Conservation (phyloP, 37 sponge, comb jelly and placozoan species). For the Ephydatia muelleri region DNA sequence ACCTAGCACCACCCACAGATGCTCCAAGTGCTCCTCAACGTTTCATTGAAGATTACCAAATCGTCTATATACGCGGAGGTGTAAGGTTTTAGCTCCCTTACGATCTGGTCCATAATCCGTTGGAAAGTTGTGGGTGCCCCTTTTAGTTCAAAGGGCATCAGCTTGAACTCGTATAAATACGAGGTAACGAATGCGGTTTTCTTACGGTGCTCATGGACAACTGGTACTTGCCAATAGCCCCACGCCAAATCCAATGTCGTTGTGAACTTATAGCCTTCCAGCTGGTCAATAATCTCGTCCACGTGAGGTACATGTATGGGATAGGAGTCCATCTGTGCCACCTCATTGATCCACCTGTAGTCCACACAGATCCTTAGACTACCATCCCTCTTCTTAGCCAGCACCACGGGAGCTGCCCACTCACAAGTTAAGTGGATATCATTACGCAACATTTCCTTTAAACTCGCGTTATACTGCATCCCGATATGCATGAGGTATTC, state of each 20-base stretch:
- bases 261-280: constrained; percentile 24
- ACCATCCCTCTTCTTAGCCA: constrained; percentile 58
- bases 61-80: constrained; percentile 73
- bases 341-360: constrained; percentile 63
- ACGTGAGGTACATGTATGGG: constrained; percentile 65
- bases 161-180: constrained; percentile 54
- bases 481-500: constrained; percentile 43
- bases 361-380: constrained; percentile 52
- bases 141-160: too few relatives aligned
- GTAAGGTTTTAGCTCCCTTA: constrained; percentile 8
- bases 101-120: constrained; percentile 59
- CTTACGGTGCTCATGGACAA: constrained; percentile 4
- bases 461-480: constrained; percentile 21
- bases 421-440: constrained; percentile 35
- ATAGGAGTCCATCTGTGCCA: constrained; percentile 52
- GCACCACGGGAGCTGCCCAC: constrained; percentile 54
- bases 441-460: constrained; percentile 34
- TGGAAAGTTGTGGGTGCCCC: constrained; percentile 82
- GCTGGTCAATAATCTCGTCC: constrained; percentile 58
- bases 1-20: constrained; percentile 24
- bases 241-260: too few relatives aligned
- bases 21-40: constrained; percentile 61
- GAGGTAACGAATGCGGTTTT: constrained; percentile 76
- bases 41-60: constrained; percentile 41
- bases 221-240: too few relatives aligned